Base-by-base conservation (phyloP, 2,113 vertebrate genomes). In the Elephantulus edwardii region DNA sequence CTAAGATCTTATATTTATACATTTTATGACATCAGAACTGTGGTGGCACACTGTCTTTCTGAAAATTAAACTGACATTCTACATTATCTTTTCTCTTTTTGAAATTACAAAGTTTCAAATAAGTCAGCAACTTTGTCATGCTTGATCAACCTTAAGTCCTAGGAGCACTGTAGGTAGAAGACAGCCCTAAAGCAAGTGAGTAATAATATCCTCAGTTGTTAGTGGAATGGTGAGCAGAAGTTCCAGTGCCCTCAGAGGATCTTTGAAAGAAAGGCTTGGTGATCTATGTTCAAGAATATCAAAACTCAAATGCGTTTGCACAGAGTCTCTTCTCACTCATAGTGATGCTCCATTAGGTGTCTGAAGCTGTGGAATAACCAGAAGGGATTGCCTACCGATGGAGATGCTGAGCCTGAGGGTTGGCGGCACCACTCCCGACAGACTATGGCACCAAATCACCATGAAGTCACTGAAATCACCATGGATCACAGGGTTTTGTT, bases 81-180 rank as follows among this genome's bases (percentile, higher is more conserved):
- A 86, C 64, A 83, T 96, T 44, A 90, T 26, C 56, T 88, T 94
- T 75, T 93, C 84, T 83, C 26, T 93, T 83, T 96, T 92, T 92
- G 91, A 93, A 94, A 96, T 95, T 76, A 62, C 48, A 94, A 89
- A 91, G 83, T 70, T 48, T 89, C 50, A 26, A 85, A 48, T 76
- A 95, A 93, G 50, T 68, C 66, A 79, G 93, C 54, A 91, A 87
- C 46, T 71, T 66, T 26, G 40, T 75, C 86, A 80, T 56, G 85
- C 91, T 90, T 96, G 92, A 96, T 95, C 88, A 90, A 81, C 22
- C 30, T 70, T 50, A 89, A 93, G 66, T 93, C 93, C 93, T 93
- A 60, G 50, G 50, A 84, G 3, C 19, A 78, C 60, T n/a, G 88
- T 83, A 46, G 91, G 71, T 1, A 89, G 68, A 94, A 6, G 54